Evolutionary conservation across 2,888 invertebrate species (phyloP).

Genomic region (Smittia aterrima): DNA sequence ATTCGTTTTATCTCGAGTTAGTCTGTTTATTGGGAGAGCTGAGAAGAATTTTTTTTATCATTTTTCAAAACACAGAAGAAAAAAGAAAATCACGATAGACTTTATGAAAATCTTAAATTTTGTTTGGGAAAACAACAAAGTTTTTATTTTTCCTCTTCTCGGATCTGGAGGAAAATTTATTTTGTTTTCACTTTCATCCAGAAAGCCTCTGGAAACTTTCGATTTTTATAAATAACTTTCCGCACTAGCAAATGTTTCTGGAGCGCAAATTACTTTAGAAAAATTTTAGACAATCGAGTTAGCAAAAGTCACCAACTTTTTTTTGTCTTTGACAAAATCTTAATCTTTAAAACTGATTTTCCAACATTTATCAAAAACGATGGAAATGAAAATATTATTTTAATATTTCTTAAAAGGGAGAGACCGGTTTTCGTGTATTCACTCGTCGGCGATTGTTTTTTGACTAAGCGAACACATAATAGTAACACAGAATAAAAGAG

Average conservation of each 20-base stretch:
- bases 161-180: not conserved
- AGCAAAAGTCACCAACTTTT: not conserved
- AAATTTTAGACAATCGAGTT: not conserved
- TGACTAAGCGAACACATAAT: slow-evolving; percentile 34
- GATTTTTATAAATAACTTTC: not conserved
- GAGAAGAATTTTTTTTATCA: not conserved
- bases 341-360: not conserved
- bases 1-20: not conserved
- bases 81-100: not conserved
- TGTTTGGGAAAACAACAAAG: not conserved
- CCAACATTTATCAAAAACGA: not conserved
- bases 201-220: not conserved
- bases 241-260: not conserved
- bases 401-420: slow-evolving; percentile 9
- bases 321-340: not conserved
- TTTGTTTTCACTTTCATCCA: not conserved
- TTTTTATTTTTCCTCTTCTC: not conserved
- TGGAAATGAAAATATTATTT: slow-evolving; percentile 12
- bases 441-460: slow-evolving; percentile 39
- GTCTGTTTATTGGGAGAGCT: not conserved
- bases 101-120: not conserved
- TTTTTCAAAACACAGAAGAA: not conserved
- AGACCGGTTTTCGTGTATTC: slow-evolving; percentile 39
- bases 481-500: slow-evolving; percentile 36
- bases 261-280: not conserved